Percentiles rank a stretch among this genome's conserved stretches.
Evolutionary conservation across 2,888 invertebrate species (phyloP).

Genomic region (Drosophila neonasuta): DNA sequence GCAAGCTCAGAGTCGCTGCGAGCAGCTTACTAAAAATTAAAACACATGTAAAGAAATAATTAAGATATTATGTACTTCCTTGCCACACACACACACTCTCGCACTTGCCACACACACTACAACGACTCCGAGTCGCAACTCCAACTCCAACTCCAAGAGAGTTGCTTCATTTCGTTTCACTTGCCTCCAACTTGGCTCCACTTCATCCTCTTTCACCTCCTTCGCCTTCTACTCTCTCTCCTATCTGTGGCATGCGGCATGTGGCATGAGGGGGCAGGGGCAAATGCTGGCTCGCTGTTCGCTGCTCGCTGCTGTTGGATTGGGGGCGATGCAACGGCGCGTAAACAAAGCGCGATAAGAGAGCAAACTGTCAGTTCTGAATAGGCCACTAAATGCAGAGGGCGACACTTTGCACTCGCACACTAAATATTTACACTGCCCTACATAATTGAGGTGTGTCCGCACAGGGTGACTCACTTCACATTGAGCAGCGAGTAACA

Average conservation of each 20-base stretch:
- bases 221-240: not conserved
- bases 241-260: constrained; percentile 42
- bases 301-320: no score
- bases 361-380: constrained; percentile 67
- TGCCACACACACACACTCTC: not conserved
- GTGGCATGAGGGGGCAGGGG: constrained; percentile 16
- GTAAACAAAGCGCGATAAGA: constrained; percentile 67
- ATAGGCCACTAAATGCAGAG: constrained; percentile 66
- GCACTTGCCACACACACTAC: not conserved
- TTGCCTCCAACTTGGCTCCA: not conserved
- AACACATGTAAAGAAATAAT: constrained; percentile 76
- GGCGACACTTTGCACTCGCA: constrained; percentile 49
- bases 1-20: constrained; percentile 16
- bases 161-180: constrained; percentile 11
- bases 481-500: not conserved
- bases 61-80: constrained; percentile 68
- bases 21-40: constrained; percentile 73
- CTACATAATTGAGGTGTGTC: constrained; percentile 13
- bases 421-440: constrained; percentile 41
- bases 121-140: not conserved
- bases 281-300: not conserved
- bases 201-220: not conserved
- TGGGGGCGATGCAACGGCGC: constrained; percentile 52
- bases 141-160: no score
- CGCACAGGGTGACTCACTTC: not conserved